These are phyloP conservation scores for Halictus quadricinctus DNA, from an alignment of 2,888 invertebrate species.

Conservation along the genomic window DNA sequence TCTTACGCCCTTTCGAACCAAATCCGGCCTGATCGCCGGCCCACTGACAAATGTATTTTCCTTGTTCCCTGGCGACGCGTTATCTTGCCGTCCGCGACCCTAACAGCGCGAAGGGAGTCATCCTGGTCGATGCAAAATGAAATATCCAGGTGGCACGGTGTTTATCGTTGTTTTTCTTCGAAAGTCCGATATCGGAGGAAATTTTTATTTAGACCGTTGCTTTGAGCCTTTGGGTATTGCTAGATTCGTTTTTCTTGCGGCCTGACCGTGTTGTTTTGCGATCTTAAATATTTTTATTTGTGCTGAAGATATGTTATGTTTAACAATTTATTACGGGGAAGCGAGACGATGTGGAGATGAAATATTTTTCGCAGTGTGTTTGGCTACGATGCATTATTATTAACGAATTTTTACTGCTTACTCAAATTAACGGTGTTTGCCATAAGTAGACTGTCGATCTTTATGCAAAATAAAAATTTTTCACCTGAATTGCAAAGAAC, in stretches of 20 bases:
- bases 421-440: no score
- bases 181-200: not conserved
- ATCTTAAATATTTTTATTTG: not conserved
- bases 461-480: no score
- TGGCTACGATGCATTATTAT: no score
- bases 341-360: no score
- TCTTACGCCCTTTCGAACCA: constrained; percentile 51
- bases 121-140: not conserved
- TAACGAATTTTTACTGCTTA: no score
- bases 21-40: constrained; percentile 36
- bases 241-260: no score
- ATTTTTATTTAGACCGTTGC: not conserved
- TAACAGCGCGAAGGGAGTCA: not conserved
- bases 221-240: not conserved
- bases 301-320: not conserved
- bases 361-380: no score
- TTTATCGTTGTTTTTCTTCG: not conserved
- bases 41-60: constrained; percentile 39
- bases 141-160: not conserved
- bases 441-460: no score
- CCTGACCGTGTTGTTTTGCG: no score
- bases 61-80: not conserved
- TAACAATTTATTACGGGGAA: no score
- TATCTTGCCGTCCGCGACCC: not conserved
- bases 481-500: no score